These are phyloP conservation scores for Pygmarrhopalites habei DNA, from an alignment of 1,140 invertebrate species.

Conservation along the genomic window DNA sequence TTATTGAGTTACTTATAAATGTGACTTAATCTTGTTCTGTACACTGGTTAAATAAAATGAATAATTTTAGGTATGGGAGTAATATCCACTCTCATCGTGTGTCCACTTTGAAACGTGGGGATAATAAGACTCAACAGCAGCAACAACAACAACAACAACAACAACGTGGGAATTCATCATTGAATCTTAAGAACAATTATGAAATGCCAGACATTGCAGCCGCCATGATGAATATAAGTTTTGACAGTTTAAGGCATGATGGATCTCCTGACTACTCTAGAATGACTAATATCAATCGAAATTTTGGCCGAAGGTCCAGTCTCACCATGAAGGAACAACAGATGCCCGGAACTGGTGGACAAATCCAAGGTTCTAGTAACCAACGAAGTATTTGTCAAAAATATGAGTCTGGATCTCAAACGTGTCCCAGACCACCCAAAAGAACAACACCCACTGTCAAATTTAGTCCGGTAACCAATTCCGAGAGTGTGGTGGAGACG, in stretches of 20 bases:
- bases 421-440: constrained; percentile 36
- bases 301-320: constrained; percentile 31
- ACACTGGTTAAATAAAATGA: too few species aligned
- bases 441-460: constrained; percentile 37
- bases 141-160: constrained; percentile 12
- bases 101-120: constrained; percentile 1
- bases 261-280: constrained; percentile 19
- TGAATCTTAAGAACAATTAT: constrained; percentile 17
- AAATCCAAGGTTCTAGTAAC: neutral
- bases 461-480: constrained; percentile 34
- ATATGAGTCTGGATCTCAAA: constrained; percentile 36
- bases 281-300: constrained; percentile 6
- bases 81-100: constrained; percentile 9
- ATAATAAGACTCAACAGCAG: constrained; percentile 17
- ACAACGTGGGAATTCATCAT: constrained; percentile 8
- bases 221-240: constrained; percentile 38
- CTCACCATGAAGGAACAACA: constrained; percentile 36
- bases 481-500: too few species aligned
- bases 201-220: constrained; percentile 38
- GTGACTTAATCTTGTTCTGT: too few species aligned
- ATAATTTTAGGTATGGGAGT: constrained; percentile 9
- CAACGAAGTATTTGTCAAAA: constrained; percentile 12
- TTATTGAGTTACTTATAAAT: too few species aligned
- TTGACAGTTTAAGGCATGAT: constrained; percentile 19
- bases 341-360: neutral